Conservation (phyloP, 2,888 invertebrate species). For the Drosophila maculinotata region DNA sequence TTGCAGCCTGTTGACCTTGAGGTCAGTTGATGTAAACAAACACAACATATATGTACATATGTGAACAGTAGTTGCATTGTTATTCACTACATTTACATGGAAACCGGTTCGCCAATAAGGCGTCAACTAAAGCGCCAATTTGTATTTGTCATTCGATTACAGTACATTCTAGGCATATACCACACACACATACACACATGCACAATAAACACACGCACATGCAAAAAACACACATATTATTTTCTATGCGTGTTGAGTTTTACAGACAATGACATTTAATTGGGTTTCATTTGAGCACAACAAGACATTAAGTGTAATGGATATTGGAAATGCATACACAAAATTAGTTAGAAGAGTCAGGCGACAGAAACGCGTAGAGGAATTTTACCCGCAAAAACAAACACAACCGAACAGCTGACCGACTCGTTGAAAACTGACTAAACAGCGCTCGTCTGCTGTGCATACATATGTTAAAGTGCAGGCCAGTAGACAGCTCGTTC, state of each 20-base stretch:
- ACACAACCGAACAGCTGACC: slow-evolving; percentile 54
- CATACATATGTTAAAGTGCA: neutral
- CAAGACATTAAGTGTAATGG: slow-evolving; percentile 12
- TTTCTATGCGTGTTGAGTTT: slow-evolving; percentile 15
- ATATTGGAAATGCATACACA: slow-evolving; percentile 41
- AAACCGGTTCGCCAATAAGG: slow-evolving; percentile 37
- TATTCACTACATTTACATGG: slow-evolving; percentile 7
- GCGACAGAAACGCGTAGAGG: slow-evolving; percentile 14
- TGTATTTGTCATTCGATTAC: slow-evolving; percentile 13
- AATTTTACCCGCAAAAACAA: slow-evolving; percentile 34
- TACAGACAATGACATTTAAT: slow-evolving; percentile 21
- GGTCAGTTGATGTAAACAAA: slow-evolving; percentile 1
- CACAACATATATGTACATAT: neutral
- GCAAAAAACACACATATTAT: neutral
- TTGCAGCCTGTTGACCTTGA: slow-evolving; percentile 1
- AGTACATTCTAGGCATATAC: neutral
- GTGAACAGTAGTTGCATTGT: slow-evolving; percentile 7
- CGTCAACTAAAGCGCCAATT: slow-evolving; percentile 40
- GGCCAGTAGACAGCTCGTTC: slow-evolving; percentile 20
- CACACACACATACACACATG: neutral
- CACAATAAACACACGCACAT: neutral
- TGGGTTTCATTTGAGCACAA: slow-evolving; percentile 3
- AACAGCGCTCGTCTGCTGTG: neutral
- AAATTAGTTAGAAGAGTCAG: slow-evolving; percentile 16
- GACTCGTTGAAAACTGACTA: slow-evolving; percentile 48